Percentiles rank a stretch among this genome's conserved stretches.
Evolutionary conservation across 2,888 invertebrate species (phyloP).

Genomic region (Abrostola triplasia): DNA sequence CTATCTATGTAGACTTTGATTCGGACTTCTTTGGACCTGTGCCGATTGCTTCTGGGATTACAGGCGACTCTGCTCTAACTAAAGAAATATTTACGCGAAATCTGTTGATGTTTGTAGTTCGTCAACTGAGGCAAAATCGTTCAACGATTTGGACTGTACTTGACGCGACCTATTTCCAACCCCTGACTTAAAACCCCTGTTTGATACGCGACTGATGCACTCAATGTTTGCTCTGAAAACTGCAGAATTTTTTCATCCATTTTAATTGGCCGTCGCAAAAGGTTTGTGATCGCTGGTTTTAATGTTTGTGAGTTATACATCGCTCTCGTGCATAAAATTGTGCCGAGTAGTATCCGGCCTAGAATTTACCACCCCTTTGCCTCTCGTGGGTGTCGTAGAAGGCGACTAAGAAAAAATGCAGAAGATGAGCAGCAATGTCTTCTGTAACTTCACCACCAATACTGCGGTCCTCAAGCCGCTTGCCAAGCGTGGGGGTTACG

Average conservation of each 20-base stretch:
- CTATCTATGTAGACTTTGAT: no score
- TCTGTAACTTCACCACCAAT: no score
- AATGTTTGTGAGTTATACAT: no score
- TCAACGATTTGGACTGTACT: conserved; percentile 31
- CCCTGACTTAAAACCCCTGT: conserved; percentile 22
- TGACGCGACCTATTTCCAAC: conserved; percentile 32
- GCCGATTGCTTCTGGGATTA: not conserved
- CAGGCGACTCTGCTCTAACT: not conserved
- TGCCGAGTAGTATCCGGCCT: no score
- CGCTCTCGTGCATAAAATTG: no score
- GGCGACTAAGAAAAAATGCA: no score
- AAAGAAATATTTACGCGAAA: not conserved
- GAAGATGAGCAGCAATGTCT: no score
- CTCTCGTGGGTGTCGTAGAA: no score
- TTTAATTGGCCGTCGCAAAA: conserved; percentile 4
- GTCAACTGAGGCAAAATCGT: conserved; percentile 22
- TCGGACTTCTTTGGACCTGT: no score
- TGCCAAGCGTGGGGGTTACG: no score
- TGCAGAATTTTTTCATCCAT: conserved; percentile 9
- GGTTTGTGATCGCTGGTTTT: not conserved
- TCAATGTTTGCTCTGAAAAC: conserved; percentile 21
- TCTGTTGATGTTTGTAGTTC: conserved; percentile 10
- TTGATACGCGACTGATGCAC: conserved; percentile 43
- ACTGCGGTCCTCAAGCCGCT: no score
- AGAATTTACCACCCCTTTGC: no score